Base-by-base conservation (phyloP, 2,797 vertebrate species). In the Syndactyla subalaris region DNA sequence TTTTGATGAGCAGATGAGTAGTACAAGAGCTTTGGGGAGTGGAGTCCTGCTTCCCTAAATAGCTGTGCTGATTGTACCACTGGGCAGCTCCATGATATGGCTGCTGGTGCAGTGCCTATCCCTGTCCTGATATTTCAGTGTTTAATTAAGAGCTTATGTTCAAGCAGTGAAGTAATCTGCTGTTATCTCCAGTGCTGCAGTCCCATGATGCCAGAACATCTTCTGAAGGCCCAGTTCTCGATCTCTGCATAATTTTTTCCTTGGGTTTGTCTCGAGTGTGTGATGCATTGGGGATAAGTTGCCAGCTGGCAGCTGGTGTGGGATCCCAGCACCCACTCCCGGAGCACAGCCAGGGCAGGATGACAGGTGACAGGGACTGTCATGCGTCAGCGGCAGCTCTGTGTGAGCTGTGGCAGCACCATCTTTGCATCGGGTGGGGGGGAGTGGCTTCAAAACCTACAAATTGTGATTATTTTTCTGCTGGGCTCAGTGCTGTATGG, bases 211-310 rank as follows among this genome's bases (percentile, higher is more conserved):
- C 68, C 0, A 0, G 39, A 63, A 67, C 24, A 65, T 72, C 34
- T 77, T 83, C 68, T 83, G 81, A 91, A 68, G 72, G 61, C 66
- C 46, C 43, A 7, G 10, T 61, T 88, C 52, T 91, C 78, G 71
- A 20, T 43, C 52, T 89, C 84, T 61, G 82, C 74, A 57, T 62
- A 36, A 34, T 63, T 55, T 84, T 92, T 62, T 70, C 45, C 29
- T 32, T 0, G 0, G 22, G 45, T 77, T n/a, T n/a, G 29, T 34
- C 48, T 70, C 0, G 3, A 16, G 38, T 83, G 45, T 6, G 4
- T 73, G 85, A 38, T 57, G 75, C 85, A 78, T 7, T 1, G 0
- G 13, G 3, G 1, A 43, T 52, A 62, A 84, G 66, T 55, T 92
- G 89, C 68, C 76, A 83, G 83, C 89, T 91, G 87, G 68, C 80